Percentiles rank a stretch among this genome's conserved stretches.
phyloP scores from a whole-genome alignment of 2,888 invertebrate species.

The Epinotia bilunana region DNA sequence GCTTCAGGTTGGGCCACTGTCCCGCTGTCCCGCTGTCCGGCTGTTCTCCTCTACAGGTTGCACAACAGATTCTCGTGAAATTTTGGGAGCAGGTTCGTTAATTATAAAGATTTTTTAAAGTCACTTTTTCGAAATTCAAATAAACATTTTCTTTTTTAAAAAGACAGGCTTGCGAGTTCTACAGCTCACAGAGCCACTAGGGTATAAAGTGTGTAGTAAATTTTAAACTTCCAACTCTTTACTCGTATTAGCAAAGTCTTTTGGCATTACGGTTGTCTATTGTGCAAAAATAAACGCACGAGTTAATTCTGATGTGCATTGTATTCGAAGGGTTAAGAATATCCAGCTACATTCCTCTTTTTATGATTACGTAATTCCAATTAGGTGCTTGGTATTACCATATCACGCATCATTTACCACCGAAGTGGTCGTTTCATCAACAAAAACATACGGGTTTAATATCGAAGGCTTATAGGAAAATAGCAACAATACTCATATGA shows the following conservation, averaged over 20 bases:
- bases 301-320: conserved; percentile 9
- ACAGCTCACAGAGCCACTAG: no score
- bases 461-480: conserved; percentile 33
- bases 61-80: no score
- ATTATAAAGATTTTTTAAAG: no score
- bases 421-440: conserved; percentile 44
- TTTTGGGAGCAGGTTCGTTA: no score
- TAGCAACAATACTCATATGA: conserved; percentile 19
- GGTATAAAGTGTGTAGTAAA: background rate
- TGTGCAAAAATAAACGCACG: background rate
- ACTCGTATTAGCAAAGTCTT: background rate
- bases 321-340: conserved; percentile 9
- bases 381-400: conserved; percentile 27
- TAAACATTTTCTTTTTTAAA: no score
- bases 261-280: background rate
- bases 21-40: no score
- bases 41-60: no score
- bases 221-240: background rate
- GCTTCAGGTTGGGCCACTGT: no score
- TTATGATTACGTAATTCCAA: conserved; percentile 29
- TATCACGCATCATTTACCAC: conserved; percentile 45
- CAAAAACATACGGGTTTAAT: conserved; percentile 43
- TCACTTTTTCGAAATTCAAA: no score
- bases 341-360: conserved; percentile 22
- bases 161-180: no score